Percentiles rank a stretch among this genome's conserved stretches.
Evolutionary conservation across 2,888 invertebrate species (phyloP).

Genomic region (Saturnia japonica): DNA sequence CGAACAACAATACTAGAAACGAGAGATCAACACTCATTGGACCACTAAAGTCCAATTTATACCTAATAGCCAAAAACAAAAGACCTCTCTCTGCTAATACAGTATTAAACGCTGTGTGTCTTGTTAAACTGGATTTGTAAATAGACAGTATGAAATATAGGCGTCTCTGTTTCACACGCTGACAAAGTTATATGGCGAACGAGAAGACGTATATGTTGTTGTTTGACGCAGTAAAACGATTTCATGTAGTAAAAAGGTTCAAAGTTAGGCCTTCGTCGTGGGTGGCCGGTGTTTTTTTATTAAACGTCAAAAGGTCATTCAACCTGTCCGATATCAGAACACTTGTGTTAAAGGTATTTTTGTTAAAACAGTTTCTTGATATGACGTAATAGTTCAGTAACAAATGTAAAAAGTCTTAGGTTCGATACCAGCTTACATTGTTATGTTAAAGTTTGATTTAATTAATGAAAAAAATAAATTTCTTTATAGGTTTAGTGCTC

Average conservation of each 20-base stretch:
- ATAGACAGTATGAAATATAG: slow-evolving; percentile 33
- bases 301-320: slow-evolving; percentile 72
- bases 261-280: slow-evolving; percentile 50
- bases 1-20: slow-evolving; percentile 16
- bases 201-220: slow-evolving; percentile 23
- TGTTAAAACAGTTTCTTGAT: neutral
- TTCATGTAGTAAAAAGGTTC: slow-evolving; percentile 20
- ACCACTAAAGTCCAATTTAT: slow-evolving; percentile 18
- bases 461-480: too few relatives aligned
- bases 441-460: neutral
- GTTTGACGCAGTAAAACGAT: slow-evolving; percentile 19
- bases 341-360: slow-evolving; percentile 51
- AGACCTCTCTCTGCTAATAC: slow-evolving; percentile 23
- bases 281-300: slow-evolving; percentile 73
- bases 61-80: slow-evolving; percentile 16
- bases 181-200: slow-evolving; percentile 16
- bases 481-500: too few relatives aligned
- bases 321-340: slow-evolving; percentile 61
- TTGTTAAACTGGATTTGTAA: slow-evolving; percentile 34
- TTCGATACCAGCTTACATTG: neutral
- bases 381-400: neutral
- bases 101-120: slow-evolving; percentile 35
- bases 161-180: slow-evolving; percentile 30
- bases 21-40: slow-evolving; percentile 21
- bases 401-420: neutral